Base-by-base conservation (phyloP, 2,113 vertebrate genomes). In the Gadus chalcogrammus region DNA sequence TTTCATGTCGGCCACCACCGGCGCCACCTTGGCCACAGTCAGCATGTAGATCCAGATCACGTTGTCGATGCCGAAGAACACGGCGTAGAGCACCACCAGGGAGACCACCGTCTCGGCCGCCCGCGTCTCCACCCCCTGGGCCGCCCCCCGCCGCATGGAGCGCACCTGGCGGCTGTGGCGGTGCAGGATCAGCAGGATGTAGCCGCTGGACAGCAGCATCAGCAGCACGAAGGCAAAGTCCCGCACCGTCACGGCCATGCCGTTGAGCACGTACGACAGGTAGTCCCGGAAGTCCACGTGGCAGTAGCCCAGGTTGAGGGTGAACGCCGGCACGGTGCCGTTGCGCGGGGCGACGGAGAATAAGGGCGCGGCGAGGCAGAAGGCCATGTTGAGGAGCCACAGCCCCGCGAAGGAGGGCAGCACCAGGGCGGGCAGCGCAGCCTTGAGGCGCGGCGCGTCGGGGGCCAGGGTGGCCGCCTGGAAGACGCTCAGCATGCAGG, bases 21-120 rank as follows among this genome's bases (percentile, higher is more conserved):
- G 88, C 1, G 91, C 86, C 48, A 94, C 92, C 74, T 89, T 89
- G 0, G 86, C 27, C 72, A 91, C 87, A 0, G 91, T 93, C 82
- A 93, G 79, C 93, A 94, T 93, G 84, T 93, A 92, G 74, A 94
- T 91, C 92, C 91, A 94, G 82, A 93, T 93, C 1, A 91, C 74
- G 5, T 94, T 93, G 56, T 94, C 92, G 15, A 93, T 91, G 52
- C 92, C 91, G 17, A 93, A 94, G 71, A 94, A 92, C 35, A 93
- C 74, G 4, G 80, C 77, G 1, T 93, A 94, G 17, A 94, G 87
- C 3, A 91, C 70, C 22, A 94, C 92, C 69, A 94, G 70, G 69
- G 87, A 90, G 64, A 93, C 56, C 18, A 94, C 92, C 0, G 89
- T 87, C 80, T 89, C 90, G n/a, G 91, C 92, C 0, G 92, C 93